phyloP scores from a whole-genome alignment of 2,797 vertebrate genomes.

The Mastacembelus armatus region DNA sequence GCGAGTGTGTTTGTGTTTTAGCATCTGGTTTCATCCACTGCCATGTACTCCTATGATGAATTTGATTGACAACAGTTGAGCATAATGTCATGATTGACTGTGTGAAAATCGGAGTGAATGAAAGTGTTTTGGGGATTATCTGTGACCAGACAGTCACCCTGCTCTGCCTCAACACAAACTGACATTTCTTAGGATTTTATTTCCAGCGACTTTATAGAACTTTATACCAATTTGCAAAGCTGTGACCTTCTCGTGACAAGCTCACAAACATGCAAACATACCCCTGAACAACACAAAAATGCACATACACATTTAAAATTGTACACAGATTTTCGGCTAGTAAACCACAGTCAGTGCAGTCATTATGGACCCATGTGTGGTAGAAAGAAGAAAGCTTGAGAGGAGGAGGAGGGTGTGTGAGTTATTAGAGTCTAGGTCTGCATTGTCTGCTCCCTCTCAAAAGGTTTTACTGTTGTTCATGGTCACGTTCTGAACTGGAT shows the following conservation, averaged over 20 bases:
- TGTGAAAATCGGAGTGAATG: constrained; percentile 67
- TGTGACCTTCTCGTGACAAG: constrained; percentile 43
- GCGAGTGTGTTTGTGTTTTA: constrained; percentile 42
- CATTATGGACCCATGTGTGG: constrained; percentile 56
- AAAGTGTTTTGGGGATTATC: constrained; percentile 65
- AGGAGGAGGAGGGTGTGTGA: constrained; percentile 28
- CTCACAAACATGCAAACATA: constrained; percentile 21
- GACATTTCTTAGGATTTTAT: constrained; percentile 59
- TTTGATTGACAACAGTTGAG: constrained; percentile 61
- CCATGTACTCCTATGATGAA: constrained; percentile 28
- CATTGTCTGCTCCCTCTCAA: constrained; percentile 74
- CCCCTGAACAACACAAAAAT: constrained; percentile 10
- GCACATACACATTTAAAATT: constrained; percentile 24
- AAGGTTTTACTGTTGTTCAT: constrained; percentile 77
- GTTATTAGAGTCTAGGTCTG: constrained; percentile 53
- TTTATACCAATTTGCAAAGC: constrained; percentile 46
- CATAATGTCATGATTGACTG: constrained; percentile 65
- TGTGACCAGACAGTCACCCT: constrained; percentile 62
- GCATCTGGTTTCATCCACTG: constrained; percentile 60
- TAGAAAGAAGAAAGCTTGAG: constrained; percentile 48
- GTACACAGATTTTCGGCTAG: constrained; percentile 29
- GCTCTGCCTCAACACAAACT: constrained; percentile 55
- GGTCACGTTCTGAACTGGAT: constrained; percentile 86
- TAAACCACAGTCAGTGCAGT: constrained; percentile 43
- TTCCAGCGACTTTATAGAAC: constrained; percentile 45